These are phyloP conservation scores for Oegoconia quadripuncta DNA, from an alignment of 2,888 invertebrate species.

Conservation along the genomic window DNA sequence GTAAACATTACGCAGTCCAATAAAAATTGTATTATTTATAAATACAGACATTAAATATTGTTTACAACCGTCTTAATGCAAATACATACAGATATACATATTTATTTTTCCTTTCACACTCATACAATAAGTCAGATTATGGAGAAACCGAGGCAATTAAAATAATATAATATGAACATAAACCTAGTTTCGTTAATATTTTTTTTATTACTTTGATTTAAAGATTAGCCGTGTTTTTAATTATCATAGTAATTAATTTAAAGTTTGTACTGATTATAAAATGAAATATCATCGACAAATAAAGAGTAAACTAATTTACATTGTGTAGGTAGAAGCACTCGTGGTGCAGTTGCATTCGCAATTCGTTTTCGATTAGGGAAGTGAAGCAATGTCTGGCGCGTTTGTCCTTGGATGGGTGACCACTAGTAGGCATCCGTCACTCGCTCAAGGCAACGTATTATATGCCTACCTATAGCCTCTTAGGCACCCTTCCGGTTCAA, in stretches of 20 bases:
- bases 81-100: slow-evolving; percentile 36
- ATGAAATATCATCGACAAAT: no score
- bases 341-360: no score
- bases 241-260: not conserved
- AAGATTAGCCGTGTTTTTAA: not conserved
- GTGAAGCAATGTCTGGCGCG: no score
- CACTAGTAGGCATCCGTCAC: no score
- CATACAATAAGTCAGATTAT: slow-evolving; percentile 27
- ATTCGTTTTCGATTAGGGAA: no score
- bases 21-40: slow-evolving; percentile 6
- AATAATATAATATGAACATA: slow-evolving; percentile 12
- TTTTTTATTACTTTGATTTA: slow-evolving; percentile 4
- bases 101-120: slow-evolving; percentile 43
- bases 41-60: slow-evolving; percentile 34
- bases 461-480: no score
- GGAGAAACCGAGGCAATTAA: slow-evolving; percentile 4
- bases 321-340: no score
- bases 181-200: slow-evolving; percentile 20
- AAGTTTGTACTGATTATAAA: no score
- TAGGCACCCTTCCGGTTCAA: no score
- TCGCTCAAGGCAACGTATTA: no score
- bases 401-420: no score
- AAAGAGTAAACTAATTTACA: no score
- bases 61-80: slow-evolving; percentile 38
- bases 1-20: slow-evolving; percentile 12